Percentiles rank a stretch among this genome's conserved stretches.
Conservation (phyloP, 2,113 vertebrate genomes). For the Eubucco bourcierii region DNA sequence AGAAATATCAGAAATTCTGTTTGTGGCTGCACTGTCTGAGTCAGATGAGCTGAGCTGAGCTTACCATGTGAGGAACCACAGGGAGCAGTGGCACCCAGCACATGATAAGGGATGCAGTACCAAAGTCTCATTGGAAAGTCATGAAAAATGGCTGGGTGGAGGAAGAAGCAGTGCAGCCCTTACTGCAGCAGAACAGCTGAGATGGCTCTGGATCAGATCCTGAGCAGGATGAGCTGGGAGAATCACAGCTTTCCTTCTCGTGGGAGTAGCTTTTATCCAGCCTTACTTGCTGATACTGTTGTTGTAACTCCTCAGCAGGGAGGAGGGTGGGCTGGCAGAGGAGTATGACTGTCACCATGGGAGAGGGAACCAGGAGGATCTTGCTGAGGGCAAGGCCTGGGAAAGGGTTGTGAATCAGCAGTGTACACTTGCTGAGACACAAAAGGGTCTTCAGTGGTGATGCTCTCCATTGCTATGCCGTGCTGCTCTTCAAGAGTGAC, state of each 20-base stretch:
- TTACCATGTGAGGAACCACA: accelerated
- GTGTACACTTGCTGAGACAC: neutral
- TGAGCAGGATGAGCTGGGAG: neutral
- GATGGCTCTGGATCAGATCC: neutral
- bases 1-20: neutral
- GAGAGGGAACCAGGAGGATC: neutral
- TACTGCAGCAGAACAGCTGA: accelerated
- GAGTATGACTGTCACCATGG: neutral
- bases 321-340: neutral
- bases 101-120: neutral
- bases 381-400: neutral
- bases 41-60: neutral
- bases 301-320: neutral
- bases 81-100: neutral
- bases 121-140: neutral
- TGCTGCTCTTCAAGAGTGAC: neutral
- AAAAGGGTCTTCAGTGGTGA: neutral
- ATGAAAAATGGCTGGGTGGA: neutral
- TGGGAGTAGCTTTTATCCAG: neutral
- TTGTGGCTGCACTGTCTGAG: neutral
- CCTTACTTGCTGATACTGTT: neutral
- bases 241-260: neutral
- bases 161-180: neutral
- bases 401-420: neutral
- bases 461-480: neutral